Evolutionary conservation across 1,140 invertebrate genomes (phyloP), one percentile per base, ranked within the genome.

Genomic region (Coenobita brevimanus): DNA sequence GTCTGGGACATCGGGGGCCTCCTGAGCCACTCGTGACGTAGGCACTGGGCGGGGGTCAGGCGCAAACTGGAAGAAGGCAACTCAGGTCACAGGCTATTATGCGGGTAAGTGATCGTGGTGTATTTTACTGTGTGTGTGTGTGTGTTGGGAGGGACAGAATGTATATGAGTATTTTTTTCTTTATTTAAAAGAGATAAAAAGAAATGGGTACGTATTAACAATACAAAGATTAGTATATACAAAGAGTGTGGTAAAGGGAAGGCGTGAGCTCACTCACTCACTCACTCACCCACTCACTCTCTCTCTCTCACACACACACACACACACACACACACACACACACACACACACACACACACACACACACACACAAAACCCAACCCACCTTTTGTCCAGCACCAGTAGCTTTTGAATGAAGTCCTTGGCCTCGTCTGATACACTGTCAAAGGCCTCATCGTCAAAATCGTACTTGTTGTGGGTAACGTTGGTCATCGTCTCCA

Each of bases 401-500:
- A 99, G 94, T 27, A 98, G 94, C 93, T 96, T 96, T 88, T 93
- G 94, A 89, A 99, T 98, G 93, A 98, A 99, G 93, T 98, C 97
- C 93, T 98, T 97, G 67, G 97, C 97, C 91, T 97, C 96, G 64
- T 96, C 95, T 2, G 97, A 98, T 90, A 98, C 98, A 89, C 97
- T 96, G 91, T 96, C 95, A 93, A 98, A 99, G 38, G 96, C 96
- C 92, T 98, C 97, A 92, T 99, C 97, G 90, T 98, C 97, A 92
- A 98, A 99, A 92, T 99, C 98, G 91, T 97, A 99, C 92, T 98
- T 97, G 21, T 97, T 97, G 91, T 98, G 95, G 2, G 97, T 98
- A 0, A 99, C 97, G 92, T 99, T 99, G 0, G 97, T 97, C 97
- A 98, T 98, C 15, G 98, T 99, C 93, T 99, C 97, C 87, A 97